Evolutionary conservation across 2,888 invertebrate genomes (phyloP).

Genomic region (Eilema caniola): DNA sequence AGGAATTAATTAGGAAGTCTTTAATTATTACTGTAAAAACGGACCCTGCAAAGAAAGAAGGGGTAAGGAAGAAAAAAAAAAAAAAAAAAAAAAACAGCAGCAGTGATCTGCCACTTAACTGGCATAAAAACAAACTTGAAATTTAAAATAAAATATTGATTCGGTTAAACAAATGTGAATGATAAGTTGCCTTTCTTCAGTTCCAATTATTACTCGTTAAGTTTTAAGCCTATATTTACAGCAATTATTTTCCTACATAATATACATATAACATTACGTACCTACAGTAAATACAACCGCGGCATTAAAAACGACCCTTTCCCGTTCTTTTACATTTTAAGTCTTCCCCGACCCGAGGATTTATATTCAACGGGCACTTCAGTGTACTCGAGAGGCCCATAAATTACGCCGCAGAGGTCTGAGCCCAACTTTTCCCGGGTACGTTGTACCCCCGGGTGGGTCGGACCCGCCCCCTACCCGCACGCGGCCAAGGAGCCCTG

Average conservation of each 20-base stretch:
- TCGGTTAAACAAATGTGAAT: too few relatives aligned
- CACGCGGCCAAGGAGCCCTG: slow-evolving; percentile 82
- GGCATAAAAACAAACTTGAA: neutral
- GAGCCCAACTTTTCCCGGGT: slow-evolving; percentile 62
- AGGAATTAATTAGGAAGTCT: too few relatives aligned
- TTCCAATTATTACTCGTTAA: too few relatives aligned
- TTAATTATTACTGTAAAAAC: too few relatives aligned
- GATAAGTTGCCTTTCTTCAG: too few relatives aligned
- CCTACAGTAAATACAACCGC: slow-evolving; percentile 38
- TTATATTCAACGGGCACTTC: slow-evolving; percentile 85
- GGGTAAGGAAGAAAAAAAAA: too few relatives aligned
- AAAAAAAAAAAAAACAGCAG: too few relatives aligned
- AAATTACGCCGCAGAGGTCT: slow-evolving; percentile 82
- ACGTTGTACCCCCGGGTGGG: slow-evolving; percentile 46
- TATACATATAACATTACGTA: slow-evolving; percentile 12
- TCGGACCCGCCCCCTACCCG: slow-evolving; percentile 59
- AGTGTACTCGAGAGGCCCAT: slow-evolving; percentile 84
- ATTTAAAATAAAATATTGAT: too few relatives aligned
- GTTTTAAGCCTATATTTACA: too few relatives aligned
- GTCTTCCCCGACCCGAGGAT: slow-evolving; percentile 77
- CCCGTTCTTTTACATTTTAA: slow-evolving; percentile 79
- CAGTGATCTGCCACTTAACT: too few relatives aligned
- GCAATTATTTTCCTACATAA: neutral
- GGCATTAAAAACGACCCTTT: slow-evolving; percentile 54
- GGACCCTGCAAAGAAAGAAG: too few relatives aligned